Evolutionary conservation across 53 echinoderm and acorn worm species (phyloP).

Genomic region (Henricia sp.): DNA sequence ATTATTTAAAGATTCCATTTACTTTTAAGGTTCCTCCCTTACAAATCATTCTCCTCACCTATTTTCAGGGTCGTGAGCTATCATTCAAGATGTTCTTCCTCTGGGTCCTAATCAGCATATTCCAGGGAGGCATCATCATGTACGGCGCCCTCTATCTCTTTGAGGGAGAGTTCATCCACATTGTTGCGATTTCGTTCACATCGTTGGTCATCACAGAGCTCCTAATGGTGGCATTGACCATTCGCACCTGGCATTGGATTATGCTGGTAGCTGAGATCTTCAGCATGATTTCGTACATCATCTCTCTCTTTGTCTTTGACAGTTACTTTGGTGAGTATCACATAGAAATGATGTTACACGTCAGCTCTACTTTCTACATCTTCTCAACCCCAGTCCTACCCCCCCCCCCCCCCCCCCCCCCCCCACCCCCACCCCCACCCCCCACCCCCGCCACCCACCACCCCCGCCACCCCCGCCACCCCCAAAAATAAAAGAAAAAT

Average conservation of each 20-base stretch:
- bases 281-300: constrained; percentile 86
- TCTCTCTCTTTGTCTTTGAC: constrained; percentile 93
- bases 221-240: constrained; percentile 97
- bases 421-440: no score
- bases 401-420: no score
- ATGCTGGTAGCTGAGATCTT: constrained; percentile 92
- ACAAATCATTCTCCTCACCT: no score
- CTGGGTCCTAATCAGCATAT: constrained; percentile 97
- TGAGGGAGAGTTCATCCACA: constrained; percentile 98
- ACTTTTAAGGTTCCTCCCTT: no score
- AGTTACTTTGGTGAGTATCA: constrained; percentile 86
- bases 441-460: no score
- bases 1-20: no score
- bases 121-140: constrained; percentile 98
- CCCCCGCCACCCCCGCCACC: no score
- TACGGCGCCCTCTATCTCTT: constrained; percentile 99
- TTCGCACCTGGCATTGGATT: constrained; percentile 98
- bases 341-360: no score
- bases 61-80: constrained; percentile 94
- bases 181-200: constrained; percentile 96
- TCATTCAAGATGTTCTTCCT: constrained; percentile 99
- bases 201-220: constrained; percentile 97
- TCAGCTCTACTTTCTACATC: no score
- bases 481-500: background rate
- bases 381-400: background rate